Base-by-base conservation (phyloP, 2,888 invertebrate genomes). In the Linnaemya vulpina region DNA sequence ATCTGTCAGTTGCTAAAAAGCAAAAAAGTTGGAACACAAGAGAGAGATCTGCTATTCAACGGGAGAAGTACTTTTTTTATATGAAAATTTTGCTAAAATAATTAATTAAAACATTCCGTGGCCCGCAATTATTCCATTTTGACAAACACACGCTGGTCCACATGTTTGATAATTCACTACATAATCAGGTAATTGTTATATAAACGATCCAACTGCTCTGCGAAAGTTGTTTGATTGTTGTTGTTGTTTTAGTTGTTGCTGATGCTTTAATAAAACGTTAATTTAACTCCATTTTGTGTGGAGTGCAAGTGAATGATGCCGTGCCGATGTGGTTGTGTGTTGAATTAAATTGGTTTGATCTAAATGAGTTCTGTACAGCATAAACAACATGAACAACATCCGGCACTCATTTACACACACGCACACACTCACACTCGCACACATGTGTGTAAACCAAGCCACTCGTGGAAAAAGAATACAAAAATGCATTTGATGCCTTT, bases 341-440 rank as follows among this genome's bases (percentile, higher is more conserved):
- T 65, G 55, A 22, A 49, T 62, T 63, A 30, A 74, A 82, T 78
- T 82, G 82, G 58, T 65, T 78, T 63, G 43, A 70, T 78, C 70
- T 65, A 85, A 81, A 82, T 82, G 78, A 84, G 77, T 70, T 77
- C 65, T 82, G 40, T 74, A 75, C 73, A 81, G 46, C 62, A 77
- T 70, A 73, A 70, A 73, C 78, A 85, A 85, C 70, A 84, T 70
- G 51, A 82, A 70, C 63, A 70, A 85, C 74, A 82, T 85, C 84
- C 84, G 84, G 68, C 70, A 78, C 76, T 73, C 63, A 80, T 55
- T 70, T n/a, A 3, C n/a, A n/a, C 13, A 53, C 58, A 71, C 71
- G 75, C 15, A 30, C 22, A 35, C 13, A 51, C 13, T 15, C 40
- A 0, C 15, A 30, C 22, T 22, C 13, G 40, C 13, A 15, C 40